Conservation (phyloP, 2,888 invertebrate genomes). For the Tanytarsus gracilentus region DNA sequence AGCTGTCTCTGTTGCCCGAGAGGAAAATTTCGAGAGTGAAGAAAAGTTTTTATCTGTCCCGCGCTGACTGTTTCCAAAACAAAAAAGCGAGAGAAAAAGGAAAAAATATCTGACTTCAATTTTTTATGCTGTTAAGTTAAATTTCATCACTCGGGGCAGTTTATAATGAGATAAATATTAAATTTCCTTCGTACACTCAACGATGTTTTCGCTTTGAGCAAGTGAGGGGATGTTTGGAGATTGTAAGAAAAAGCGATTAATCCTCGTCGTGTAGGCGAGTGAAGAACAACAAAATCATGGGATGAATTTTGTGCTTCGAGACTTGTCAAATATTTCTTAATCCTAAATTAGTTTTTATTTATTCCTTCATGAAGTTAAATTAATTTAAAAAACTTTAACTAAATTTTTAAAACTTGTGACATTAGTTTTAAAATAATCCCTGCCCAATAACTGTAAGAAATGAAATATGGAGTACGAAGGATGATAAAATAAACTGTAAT, state of each 20-base stretch:
- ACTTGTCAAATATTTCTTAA: too few species aligned
- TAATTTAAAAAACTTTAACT: too few species aligned
- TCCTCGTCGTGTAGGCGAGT: neutral
- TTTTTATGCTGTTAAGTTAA: slow-evolving; percentile 25
- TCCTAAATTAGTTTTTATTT: too few species aligned
- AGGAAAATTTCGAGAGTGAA: neutral
- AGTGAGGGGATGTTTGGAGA: slow-evolving; percentile 5
- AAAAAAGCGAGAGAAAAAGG: neutral
- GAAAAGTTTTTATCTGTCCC: slow-evolving; percentile 5
- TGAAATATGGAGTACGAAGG: too few species aligned
- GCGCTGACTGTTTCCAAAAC: slow-evolving; percentile 13
- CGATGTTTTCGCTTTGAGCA: neutral
- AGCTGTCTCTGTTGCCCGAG: slow-evolving; percentile 20
- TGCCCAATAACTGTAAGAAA: too few species aligned
- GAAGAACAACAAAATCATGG: neutral
- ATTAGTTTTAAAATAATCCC: too few species aligned
- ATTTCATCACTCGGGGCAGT: slow-evolving; percentile 12
- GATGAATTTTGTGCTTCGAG: neutral
- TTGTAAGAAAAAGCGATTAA: slow-evolving; percentile 4
- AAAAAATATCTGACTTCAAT: slow-evolving; percentile 11
- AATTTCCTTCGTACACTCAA: slow-evolving; percentile 21
- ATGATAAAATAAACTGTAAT: too few species aligned
- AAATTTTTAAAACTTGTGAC: too few species aligned
- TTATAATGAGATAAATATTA: slow-evolving; percentile 29
- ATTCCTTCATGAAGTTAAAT: too few species aligned